Evolutionary conservation across 2,113 vertebrate species (phyloP), one percentile per base, ranked within the genome.

Genomic region (Mustela lutreola): DNA sequence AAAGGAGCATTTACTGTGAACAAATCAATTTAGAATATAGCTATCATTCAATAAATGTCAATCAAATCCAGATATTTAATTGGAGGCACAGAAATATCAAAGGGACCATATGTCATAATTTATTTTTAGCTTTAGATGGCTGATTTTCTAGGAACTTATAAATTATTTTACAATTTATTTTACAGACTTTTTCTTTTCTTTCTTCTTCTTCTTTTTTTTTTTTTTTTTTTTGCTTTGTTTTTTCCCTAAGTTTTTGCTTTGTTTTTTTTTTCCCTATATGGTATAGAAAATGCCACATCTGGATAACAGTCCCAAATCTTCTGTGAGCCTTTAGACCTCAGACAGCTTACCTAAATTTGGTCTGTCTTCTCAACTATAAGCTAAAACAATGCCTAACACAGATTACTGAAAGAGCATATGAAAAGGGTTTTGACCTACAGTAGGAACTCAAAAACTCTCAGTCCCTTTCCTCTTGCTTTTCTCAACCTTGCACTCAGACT

Each of bases 401-500:
- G 4, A 73, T 56, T 53, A 15, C 19, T 70, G 50, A 89, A 19
- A n/a, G 15, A 50, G 26, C 14, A 6, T 0, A 73, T 24, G 62
- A 48, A 10, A 80, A n/a, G 22, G 56, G 14, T 3, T 81, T 67
- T 58, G 39, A 7, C 2, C 26, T 4, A 22, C 7, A 6, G 2
- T 11, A 76, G 4, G 5, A 36, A 28, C 7, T 56, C 33, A 50
- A 3, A 67, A 16, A 60, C 1, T 58, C 80, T 31, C 4, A 1
- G 7, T 58, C 5, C 10, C 5, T 71, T 26, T 75, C 28, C 9
- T 95, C 22, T 6, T 50, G 7, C 11, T 62, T 95, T 80, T 11
- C 31, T 91, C 15, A 65, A 16, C 4, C 0, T 45, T 12, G 21
- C 0, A 50, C 1, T 65, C 5, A 71, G 11, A 1, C 62, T 1